phyloP scores from a whole-genome alignment of 1,140 invertebrate species.

The Diprion similis region DNA sequence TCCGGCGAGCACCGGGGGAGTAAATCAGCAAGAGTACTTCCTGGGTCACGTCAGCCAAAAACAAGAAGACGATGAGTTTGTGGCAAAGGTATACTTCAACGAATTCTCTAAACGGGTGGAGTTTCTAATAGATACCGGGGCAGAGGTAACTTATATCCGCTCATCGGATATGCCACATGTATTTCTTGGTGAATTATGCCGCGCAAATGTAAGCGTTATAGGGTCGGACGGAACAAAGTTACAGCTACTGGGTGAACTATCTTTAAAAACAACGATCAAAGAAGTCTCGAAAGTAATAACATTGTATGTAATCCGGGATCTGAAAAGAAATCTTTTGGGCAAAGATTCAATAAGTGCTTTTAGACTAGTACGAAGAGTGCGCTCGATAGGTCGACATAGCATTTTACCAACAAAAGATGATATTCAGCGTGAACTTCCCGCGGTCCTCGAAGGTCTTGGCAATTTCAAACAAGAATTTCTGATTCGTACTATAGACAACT shows the following conservation, averaged over 20 bases:
- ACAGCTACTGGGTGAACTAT: conserved; percentile 18
- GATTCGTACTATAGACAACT: conserved; percentile 20
- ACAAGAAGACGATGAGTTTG: conserved; percentile 16
- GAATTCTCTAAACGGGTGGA: conserved; percentile 14
- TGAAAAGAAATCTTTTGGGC: conserved; percentile 25
- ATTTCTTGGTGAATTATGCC: conserved; percentile 11
- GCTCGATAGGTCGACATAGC: conserved; percentile 38
- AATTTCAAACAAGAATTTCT: conserved; percentile 14
- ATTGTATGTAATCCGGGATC: conserved; percentile 24
- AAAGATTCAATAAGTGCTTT: conserved; percentile 25
- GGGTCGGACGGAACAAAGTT: conserved; percentile 24
- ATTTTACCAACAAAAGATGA: conserved; percentile 31
- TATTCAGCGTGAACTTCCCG: conserved; percentile 30
- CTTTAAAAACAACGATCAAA: neutral
- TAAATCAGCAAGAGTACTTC: neutral
- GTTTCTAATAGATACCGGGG: conserved; percentile 29
- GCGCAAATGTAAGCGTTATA: conserved; percentile 7
- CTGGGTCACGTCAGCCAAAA: conserved; percentile 1
- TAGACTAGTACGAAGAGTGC: conserved; percentile 20
- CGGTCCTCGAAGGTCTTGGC: conserved; percentile 18
- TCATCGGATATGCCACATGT: conserved; percentile 15
- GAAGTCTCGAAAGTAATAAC: neutral
- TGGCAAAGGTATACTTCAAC: conserved; percentile 13
- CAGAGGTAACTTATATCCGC: conserved; percentile 28
- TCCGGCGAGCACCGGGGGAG: neutral